A percentile compares a stretch with the other conserved stretches of the same genome.
phyloP scores from a whole-genome alignment of 2,888 invertebrate genomes.

The Emmelina monodactyla region DNA sequence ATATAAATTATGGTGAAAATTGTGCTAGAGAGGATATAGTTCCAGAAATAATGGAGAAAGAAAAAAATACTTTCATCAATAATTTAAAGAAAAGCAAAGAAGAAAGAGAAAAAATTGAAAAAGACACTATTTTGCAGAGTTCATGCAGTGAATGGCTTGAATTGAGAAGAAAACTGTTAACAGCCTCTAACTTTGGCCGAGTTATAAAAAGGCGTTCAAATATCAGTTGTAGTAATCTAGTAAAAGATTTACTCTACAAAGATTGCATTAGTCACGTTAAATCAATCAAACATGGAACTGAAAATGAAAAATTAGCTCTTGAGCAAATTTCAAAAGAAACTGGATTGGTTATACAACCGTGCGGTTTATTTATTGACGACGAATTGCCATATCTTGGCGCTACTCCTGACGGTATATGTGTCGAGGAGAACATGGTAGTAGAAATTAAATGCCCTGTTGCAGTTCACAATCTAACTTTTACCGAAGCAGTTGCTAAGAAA shows the following conservation, averaged over 20 bases:
- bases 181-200: slow-evolving; percentile 9
- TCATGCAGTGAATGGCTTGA: slow-evolving; percentile 10
- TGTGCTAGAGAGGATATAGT: slow-evolving; percentile 2
- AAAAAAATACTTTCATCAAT: slow-evolving; percentile 2
- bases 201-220: slow-evolving; percentile 8
- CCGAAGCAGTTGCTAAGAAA: slow-evolving; percentile 5
- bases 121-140: slow-evolving; percentile 7
- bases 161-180: slow-evolving; percentile 6
- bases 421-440: slow-evolving; percentile 8
- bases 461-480: slow-evolving; percentile 3
- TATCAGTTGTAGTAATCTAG: slow-evolving; percentile 8
- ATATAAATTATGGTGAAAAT: slow-evolving; percentile 3
- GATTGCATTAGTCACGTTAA: slow-evolving; percentile 6
- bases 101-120: slow-evolving; percentile 5
- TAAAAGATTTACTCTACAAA: slow-evolving; percentile 8
- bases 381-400: slow-evolving; percentile 11
- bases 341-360: slow-evolving; percentile 4
- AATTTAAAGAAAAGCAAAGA: background rate
- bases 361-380: slow-evolving; percentile 13
- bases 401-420: slow-evolving; percentile 7
- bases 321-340: slow-evolving; percentile 8
- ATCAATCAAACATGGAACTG: slow-evolving; percentile 9
- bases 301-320: slow-evolving; percentile 9
- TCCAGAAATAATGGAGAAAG: background rate
- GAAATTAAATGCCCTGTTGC: slow-evolving; percentile 14